Conservation (phyloP, 2,797 vertebrate species). For the Hylomyscus alleni region DNA sequence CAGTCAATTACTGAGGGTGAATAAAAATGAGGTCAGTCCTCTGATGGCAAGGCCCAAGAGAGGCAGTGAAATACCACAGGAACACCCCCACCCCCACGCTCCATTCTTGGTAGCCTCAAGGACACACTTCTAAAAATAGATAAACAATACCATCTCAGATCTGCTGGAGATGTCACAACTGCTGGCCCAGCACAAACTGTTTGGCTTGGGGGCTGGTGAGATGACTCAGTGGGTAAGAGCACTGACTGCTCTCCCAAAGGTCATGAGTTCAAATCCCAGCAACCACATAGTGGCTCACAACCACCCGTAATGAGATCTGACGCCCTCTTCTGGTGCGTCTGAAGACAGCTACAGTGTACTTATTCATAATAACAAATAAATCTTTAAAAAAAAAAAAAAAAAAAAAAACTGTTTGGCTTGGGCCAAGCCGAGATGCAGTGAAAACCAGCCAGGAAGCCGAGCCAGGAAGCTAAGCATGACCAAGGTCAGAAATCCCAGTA, state of each 20-base stretch:
- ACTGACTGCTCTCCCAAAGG: too few species aligned
- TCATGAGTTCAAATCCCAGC: too few species aligned
- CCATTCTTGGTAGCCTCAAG: conserved; percentile 68
- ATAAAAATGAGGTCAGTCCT: conserved; percentile 73
- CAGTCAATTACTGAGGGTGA: conserved; percentile 54
- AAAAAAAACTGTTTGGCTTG: conserved; percentile 64
- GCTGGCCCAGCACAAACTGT: conserved; percentile 73
- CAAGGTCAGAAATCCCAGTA: conserved; percentile 64
- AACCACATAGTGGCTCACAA: too few species aligned
- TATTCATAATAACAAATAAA: too few species aligned
- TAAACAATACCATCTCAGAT: conserved; percentile 59
- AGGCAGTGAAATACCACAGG: conserved; percentile 69
- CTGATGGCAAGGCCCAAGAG: conserved; percentile 61
- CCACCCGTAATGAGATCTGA: too few species aligned
- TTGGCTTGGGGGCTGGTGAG: conserved; percentile 69
- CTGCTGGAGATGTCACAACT: conserved; percentile 69
- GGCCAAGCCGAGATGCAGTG: conserved; percentile 66
- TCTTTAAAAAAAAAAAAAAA: too few species aligned
- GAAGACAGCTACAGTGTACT: too few species aligned
- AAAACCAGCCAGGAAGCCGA: conserved; percentile 70
- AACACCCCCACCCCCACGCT: background rate
- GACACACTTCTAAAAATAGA: conserved; percentile 78
- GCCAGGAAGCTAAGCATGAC: conserved; percentile 64
- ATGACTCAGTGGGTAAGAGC: too few species aligned
- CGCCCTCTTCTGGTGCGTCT: too few species aligned